Evolutionary conservation across 2,113 vertebrate genomes (phyloP), one percentile per base, ranked within the genome.

Genomic region (Oryzias woworae): DNA sequence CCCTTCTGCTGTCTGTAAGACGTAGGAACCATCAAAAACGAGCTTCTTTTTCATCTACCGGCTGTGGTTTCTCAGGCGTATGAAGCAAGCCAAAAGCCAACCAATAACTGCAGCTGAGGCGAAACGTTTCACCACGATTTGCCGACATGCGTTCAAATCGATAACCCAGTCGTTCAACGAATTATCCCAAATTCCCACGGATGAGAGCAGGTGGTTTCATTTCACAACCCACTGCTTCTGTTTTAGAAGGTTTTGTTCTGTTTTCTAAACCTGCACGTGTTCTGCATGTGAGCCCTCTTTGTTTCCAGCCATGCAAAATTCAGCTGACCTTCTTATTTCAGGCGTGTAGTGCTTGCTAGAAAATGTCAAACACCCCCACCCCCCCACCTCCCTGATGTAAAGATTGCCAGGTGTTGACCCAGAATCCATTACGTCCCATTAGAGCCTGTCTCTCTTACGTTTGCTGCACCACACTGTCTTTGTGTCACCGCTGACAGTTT

Each of bases 381-480:
- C 57, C 71, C 76, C 69, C 71, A 68, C 73, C 75, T 75, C 69
- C 64, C 73, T 75, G 63, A 83, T 79, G 66, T 87, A 82, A 78
- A 80, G 74, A 77, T 87, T 85, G 84, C 80, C 87, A 91, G 90
- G 87, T 91, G 88, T 86, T 87, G 83, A 88, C 84, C 88, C 80
- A 71, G 77, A 88, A 90, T 87, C 78, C 84, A 88, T 90, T 88
- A 87, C 78, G 80, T 77, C 66, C 74, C 81, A 86, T 87, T 84
- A 89, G 48, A 77, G 69, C 65, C 50, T 75, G 82, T 80, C 84
- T 80, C 66, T 85, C 69, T 62, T 72, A 55, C 62, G 46, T 65
- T 66, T 53, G 60, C 31, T 57, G 58, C 62, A 10, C 8, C 36
- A 36, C 36, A 12, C 36, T 36, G 36, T 36, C 36, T 36, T 36